Evolutionary conservation across 2,113 vertebrate genomes (phyloP), one percentile per base, ranked within the genome.

Genomic region (Helogale parvula): DNA sequence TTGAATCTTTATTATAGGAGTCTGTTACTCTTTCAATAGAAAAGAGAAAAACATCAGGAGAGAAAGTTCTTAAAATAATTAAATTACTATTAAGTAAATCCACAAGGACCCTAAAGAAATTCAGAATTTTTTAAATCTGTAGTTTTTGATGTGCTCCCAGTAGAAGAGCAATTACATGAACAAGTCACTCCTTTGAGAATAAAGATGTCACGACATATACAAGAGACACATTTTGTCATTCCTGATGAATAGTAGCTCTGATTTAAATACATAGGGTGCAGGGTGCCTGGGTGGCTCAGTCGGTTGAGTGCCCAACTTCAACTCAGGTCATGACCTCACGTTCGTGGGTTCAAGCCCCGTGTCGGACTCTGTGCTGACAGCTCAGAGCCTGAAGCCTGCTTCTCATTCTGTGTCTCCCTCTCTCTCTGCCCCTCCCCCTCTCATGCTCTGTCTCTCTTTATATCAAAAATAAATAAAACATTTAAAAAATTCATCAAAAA

Each of bases 41-140:
- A 41, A n/a, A 65, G 66, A 69, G 85, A 15, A 33, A 80, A 57
- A 57, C 94, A 7, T 77, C 71, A 69, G 50, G 31, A 27, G 23
- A 83, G 41, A 38, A 96, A 85, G 54, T 93, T 71, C 23, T 79
- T 79, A 71, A 94, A 84, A 79, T 81, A n/a, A 77, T 38, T 41
- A 69, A 93, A 57, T 68, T 35, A 31, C 72, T 92, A 27, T 85
- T 76, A 86, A 95, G 57, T 88, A 96, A 88, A 77, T 38, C 38
- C 76, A 82, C 4, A 14, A 47, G 35, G 38, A 15, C 41, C 3
- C 21, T 31, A 17, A 60, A 15, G 50, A n/a, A 66, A 33, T 90
- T 66, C 74, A 79, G 17, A 33, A 52, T 52, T 79, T 85, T 47
- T 72, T 27, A 63, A 41, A 87, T 54, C 25, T 68, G 57, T 16